phyloP scores from a whole-genome alignment of 1,140 invertebrate genomes.

The Spodoptera litura region DNA sequence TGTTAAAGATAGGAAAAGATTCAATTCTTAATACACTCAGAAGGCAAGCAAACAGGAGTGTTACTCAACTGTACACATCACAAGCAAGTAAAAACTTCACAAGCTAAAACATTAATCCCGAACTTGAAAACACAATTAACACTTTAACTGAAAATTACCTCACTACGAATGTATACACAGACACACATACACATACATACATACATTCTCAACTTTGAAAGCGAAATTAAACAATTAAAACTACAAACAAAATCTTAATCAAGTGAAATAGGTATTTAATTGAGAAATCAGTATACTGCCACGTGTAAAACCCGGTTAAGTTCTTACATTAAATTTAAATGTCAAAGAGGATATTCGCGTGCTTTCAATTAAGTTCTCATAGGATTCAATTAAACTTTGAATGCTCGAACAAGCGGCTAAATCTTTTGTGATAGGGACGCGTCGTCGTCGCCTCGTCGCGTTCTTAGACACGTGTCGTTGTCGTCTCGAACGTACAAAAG shows the following conservation, averaged over 20 bases:
- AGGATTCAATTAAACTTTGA: conserved; percentile 64
- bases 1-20: too few relatives aligned
- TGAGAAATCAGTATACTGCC: not conserved
- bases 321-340: conserved; percentile 24
- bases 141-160: too few relatives aligned
- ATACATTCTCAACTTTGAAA: too few relatives aligned
- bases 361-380: conserved; percentile 60
- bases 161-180: too few relatives aligned
- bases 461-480: conserved; percentile 11
- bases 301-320: not conserved
- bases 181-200: too few relatives aligned
- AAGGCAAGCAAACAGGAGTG: too few relatives aligned
- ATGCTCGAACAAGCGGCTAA: conserved; percentile 57
- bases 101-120: too few relatives aligned
- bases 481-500: not conserved
- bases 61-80: too few relatives aligned
- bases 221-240: not conserved
- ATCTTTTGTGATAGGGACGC: conserved; percentile 58
- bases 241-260: not conserved
- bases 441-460: not conserved
- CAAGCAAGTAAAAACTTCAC: too few relatives aligned
- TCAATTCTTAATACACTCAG: too few relatives aligned
- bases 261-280: not conserved
- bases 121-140: too few relatives aligned
- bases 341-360: conserved; percentile 12